Evolutionary conservation across 2,797 vertebrate genomes (phyloP).

Genomic region (Steatocranus sp.): DNA sequence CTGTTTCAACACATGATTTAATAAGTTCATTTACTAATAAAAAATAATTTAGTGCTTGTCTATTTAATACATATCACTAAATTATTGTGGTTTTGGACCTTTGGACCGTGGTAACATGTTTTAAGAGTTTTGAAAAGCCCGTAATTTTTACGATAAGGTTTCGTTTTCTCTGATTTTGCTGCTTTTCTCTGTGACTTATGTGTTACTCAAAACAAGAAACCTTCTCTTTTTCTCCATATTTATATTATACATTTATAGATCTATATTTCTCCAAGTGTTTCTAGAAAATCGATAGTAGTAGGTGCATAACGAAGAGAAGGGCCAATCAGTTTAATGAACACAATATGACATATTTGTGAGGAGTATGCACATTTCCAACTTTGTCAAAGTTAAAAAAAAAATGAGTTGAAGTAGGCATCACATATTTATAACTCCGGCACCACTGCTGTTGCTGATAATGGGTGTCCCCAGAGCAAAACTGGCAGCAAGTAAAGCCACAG

Average conservation of each 20-base stretch:
- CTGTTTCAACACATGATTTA: background rate
- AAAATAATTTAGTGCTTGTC: background rate
- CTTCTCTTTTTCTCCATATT: background rate
- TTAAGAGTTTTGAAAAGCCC: background rate
- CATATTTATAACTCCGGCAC: constrained; percentile 32
- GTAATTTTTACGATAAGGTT: background rate
- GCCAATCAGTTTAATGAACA: background rate
- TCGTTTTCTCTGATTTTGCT: background rate
- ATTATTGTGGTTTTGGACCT: background rate
- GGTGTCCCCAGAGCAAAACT: constrained; percentile 24
- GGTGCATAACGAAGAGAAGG: background rate
- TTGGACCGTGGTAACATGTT: background rate
- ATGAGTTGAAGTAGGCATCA: background rate
- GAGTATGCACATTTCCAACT: background rate
- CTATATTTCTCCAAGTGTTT: background rate
- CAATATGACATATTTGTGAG: background rate
- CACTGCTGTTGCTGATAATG: constrained; percentile 42
- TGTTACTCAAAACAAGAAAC: background rate
- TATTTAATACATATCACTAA: background rate
- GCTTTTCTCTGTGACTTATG: background rate
- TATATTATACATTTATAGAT: background rate
- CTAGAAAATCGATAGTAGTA: background rate
- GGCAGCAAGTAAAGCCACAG: constrained; percentile 49
- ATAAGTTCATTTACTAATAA: background rate
- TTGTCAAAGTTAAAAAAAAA: background rate